Percentiles rank a stretch among this genome's conserved stretches.
These are phyloP conservation scores for Aplodontia rufa DNA, from an alignment of 2,113 vertebrate species.

Conservation along the genomic window DNA sequence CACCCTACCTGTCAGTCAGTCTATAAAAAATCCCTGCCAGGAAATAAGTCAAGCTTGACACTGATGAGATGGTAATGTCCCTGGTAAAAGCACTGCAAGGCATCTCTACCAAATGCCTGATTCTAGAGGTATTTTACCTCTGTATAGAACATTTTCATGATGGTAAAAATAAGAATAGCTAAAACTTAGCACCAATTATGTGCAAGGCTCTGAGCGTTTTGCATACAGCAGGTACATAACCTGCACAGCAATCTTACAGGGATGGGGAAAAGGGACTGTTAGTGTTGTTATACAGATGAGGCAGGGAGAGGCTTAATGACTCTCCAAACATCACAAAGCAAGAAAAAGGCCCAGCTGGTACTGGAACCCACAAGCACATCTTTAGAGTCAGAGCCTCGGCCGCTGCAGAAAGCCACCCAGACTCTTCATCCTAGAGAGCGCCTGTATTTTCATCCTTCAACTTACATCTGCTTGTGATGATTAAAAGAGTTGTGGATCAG, in stretches of 20 bases:
- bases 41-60: not conserved
- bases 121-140: not conserved
- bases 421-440: not conserved
- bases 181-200: not conserved
- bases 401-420: not conserved
- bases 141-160: not conserved
- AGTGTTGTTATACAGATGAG: not conserved
- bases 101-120: not conserved
- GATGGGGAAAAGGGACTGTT: not conserved
- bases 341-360: not conserved
- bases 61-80: not conserved
- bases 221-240: not conserved
- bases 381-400: not conserved
- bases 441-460: not conserved
- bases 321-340: not conserved
- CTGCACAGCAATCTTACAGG: not conserved
- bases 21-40: not conserved
- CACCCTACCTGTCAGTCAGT: not conserved
- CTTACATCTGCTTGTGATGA: not conserved
- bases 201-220: not conserved
- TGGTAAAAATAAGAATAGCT: not conserved
- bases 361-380: not conserved
- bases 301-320: not conserved
- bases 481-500: no score
- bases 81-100: conserved; percentile 1